Evolutionary conservation across 2,797 vertebrate genomes (phyloP), one percentile per base, ranked within the genome.

Genomic region (Urosaurus nigricauda): DNA sequence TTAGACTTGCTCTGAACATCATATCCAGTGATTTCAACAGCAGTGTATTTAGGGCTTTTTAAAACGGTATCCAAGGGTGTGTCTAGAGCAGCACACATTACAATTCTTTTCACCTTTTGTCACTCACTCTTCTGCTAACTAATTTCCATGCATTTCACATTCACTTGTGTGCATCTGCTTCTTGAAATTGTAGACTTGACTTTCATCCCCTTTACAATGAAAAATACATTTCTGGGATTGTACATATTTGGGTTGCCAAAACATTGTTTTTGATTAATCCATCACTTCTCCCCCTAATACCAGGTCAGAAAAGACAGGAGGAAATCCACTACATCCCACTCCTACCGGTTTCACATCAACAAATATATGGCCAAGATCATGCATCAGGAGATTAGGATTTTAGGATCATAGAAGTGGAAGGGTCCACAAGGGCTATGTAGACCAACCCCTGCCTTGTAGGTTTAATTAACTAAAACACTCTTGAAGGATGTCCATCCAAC

Each of bases 1-100:
- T 53, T 60, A 37, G 87, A 77, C 73, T 79, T 87, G 85, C 21
- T 81, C 47, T n/a, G 47, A 87, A 87, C 77, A 82, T 47, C 75
- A 35, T 9, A 68, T 53, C 80, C 51, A 83, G 71, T n/a, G 43
- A 75, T 65, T 51, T 43, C n/a, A 37, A 51, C 56, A 65, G 56
- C 56, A 63, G 35, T 29, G 29, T 40, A 7, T 74, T 74, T 74
- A 37, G 17, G 17, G 17, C 43, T 77, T 77, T 77, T 77, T 12
- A 68, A 68, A 68, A n/a, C 51, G 40, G 47, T n/a, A 71, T 56
- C 47, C 37, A 14, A 81, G 86, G 65, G 60, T 77, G 71, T 40
- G 56, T 51, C 58, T 58, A 77, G 80, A 88, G n/a, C 29, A 29
- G 40, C 16, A 51, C 12, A 63, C 40, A 65, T 68, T 17, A 17